phyloP scores from a whole-genome alignment of 2,113 vertebrate genomes.

The Eidolon helvum region DNA sequence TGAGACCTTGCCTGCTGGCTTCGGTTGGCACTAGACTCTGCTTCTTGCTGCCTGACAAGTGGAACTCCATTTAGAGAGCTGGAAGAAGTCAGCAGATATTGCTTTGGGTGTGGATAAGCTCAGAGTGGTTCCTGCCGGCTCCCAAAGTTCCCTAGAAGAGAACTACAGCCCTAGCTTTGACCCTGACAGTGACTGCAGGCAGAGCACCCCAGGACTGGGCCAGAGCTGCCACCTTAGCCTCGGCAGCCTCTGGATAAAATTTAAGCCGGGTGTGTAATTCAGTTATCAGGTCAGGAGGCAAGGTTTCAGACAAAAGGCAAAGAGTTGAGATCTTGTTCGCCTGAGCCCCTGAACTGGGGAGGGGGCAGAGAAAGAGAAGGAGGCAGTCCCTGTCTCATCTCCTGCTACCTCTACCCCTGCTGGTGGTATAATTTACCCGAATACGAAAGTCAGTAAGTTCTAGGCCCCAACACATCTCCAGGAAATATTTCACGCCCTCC shows the following conservation, averaged over 20 bases:
- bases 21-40: background rate
- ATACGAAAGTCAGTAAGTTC: slow-evolving; percentile 87
- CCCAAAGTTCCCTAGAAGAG: background rate
- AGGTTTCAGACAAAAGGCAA: background rate
- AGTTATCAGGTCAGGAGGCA: background rate
- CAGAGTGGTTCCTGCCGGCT: background rate
- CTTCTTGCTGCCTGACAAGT: background rate
- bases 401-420: rapidly evolving
- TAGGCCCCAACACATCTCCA: slow-evolving; percentile 94
- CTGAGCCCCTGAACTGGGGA: background rate
- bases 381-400: background rate
- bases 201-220: background rate
- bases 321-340: background rate
- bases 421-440: slow-evolving; percentile 81
- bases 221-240: background rate
- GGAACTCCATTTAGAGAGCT: background rate
- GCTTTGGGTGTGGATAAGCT: background rate
- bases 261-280: background rate
- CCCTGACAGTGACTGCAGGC: background rate
- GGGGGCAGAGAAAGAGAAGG: background rate
- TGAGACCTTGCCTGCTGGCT: background rate
- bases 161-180: background rate
- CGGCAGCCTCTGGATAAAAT: background rate
- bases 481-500: slow-evolving; percentile 86
- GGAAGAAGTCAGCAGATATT: background rate